Evolutionary conservation across 1,140 invertebrate genomes (phyloP).

Genomic region (Tetramorium parvispinum): DNA sequence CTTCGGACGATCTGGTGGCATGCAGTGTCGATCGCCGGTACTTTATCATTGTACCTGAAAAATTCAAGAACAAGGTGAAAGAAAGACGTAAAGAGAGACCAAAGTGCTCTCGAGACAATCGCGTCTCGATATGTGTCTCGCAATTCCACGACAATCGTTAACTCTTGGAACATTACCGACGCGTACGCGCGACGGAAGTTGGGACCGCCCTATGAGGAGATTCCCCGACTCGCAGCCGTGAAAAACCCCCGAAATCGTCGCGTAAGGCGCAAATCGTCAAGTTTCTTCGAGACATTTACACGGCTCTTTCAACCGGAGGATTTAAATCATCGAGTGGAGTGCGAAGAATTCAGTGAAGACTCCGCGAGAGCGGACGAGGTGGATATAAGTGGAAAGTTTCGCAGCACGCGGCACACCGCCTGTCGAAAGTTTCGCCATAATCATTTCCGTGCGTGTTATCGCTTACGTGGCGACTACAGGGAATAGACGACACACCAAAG

Average conservation of each 20-base stretch:
- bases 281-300: not conserved
- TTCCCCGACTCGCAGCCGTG: not conserved
- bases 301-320: not conserved
- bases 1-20: not conserved
- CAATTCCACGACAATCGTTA: not conserved
- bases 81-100: not conserved
- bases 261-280: not conserved
- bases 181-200: conserved; percentile 8
- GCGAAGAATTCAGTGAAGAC: conserved; percentile 4
- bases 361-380: not conserved
- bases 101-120: not conserved
- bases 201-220: conserved; percentile 12
- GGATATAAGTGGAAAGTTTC: conserved; percentile 59
- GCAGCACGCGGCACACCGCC: conserved; percentile 30
- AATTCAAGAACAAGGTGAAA: not conserved
- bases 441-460: conserved; percentile 51
- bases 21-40: conserved; percentile 1
- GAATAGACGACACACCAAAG: conserved; percentile 2
- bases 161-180: not conserved
- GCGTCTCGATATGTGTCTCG: conserved; percentile 9
- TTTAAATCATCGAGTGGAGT: conserved; percentile 9
- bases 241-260: not conserved
- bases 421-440: conserved; percentile 49
- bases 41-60: not conserved
- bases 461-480: not conserved